These are phyloP conservation scores for Sebastes paucispinis DNA, from an alignment of 2,797 vertebrate species.

Conservation along the genomic window DNA sequence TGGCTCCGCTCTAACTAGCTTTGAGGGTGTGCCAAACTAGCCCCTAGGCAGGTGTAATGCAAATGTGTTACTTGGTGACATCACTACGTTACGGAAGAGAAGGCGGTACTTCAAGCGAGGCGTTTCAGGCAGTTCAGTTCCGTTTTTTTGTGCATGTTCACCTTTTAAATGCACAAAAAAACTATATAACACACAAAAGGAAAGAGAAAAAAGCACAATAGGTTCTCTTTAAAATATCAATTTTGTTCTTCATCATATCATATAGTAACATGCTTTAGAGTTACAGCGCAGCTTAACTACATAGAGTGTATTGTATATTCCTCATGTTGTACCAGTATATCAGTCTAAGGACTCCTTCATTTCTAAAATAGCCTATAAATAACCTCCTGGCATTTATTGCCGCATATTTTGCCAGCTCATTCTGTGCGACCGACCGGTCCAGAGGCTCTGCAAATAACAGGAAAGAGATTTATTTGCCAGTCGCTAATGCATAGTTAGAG, in stretches of 20 bases:
- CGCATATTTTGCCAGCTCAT: background rate
- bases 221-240: background rate
- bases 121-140: too few relatives aligned
- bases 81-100: too few relatives aligned
- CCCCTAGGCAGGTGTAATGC: too few relatives aligned
- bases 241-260: background rate
- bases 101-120: too few relatives aligned
- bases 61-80: too few relatives aligned
- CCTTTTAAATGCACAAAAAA: too few relatives aligned
- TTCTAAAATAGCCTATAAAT: background rate
- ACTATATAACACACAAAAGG: too few relatives aligned
- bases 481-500: background rate
- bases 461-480: slow-evolving; percentile 1
- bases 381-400: background rate
- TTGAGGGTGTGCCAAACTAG: too few relatives aligned
- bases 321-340: background rate
- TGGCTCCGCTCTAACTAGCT: too few relatives aligned
- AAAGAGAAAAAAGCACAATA: too few relatives aligned
- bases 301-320: background rate
- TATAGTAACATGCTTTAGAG: background rate
- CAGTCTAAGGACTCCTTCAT: background rate
- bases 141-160: too few relatives aligned
- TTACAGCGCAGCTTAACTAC: background rate
- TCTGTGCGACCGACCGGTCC: background rate
- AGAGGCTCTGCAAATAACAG: background rate